Base-by-base conservation (phyloP, 2,888 invertebrate species). In the Vanessa cardui region DNA sequence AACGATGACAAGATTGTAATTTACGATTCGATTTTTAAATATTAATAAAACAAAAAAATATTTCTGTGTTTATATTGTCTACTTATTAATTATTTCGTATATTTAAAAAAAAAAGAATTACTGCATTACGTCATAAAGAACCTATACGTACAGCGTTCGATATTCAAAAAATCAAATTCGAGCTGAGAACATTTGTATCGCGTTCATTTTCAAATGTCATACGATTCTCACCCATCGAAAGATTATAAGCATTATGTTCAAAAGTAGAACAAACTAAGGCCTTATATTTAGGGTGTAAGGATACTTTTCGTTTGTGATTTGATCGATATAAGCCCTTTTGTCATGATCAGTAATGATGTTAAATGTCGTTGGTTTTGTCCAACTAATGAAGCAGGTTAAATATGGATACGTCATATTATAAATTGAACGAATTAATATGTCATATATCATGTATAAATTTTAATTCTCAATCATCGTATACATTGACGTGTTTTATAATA, bases 281-380 rank as follows among this genome's bases (percentile, higher is more conserved):
- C 70, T 74, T 80, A 74, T 0, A 0, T 0, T 0, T 0, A 0
- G 0, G 0, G 0, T 2, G 18, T 73, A 78, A 71, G 64, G 74
- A 72, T 26, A 21, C 61, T 59, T 71, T 70, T 72, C 3, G 4
- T 44, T 33, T 72, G 64, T 16, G 16, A 0, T 9, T 7, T 63
- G 44, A 58, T 69, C 69, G 12, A 12, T 68, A 64, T 84, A 69
- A 9, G 72, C 68, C 79, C 45, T 80, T 84, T 77, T 58, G 70
- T 60, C 58, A 69, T 64, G 69, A 64, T 62, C 18, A 58, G 61
- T 52, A 62, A 67, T 71, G 74, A 82, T 83, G 84, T 85, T 90
- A 86, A 89, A 90, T 90, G 89, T 89, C 90, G 88, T 87, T 90
- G 89, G 89, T 86, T 89, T 86, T 88, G 88, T 89, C 76, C 82